phyloP scores from a whole-genome alignment of 2,797 vertebrate genomes.

The Sphenodon punctatus region DNA sequence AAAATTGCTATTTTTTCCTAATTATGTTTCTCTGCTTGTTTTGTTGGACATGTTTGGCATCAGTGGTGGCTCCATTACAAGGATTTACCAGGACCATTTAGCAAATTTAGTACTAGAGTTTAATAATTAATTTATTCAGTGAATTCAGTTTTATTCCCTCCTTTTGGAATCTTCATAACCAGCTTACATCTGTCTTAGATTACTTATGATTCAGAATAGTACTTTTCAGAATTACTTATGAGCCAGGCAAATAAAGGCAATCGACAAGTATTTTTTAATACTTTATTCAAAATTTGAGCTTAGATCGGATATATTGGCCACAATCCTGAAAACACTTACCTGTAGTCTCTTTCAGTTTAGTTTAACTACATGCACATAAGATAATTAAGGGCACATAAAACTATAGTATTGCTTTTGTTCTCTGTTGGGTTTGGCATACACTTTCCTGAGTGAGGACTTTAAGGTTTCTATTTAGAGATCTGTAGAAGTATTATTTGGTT shows the following conservation, averaged over 20 bases:
- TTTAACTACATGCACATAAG: too few species aligned
- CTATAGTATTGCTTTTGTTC: not conserved
- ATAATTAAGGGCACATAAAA: not conserved
- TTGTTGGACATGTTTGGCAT: too few species aligned
- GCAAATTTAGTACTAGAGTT: not conserved
- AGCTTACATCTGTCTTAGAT: not conserved
- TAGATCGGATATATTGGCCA: too few species aligned
- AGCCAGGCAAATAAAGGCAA: not conserved
- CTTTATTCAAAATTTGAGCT: not conserved
- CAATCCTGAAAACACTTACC: too few species aligned
- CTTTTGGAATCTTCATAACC: not conserved
- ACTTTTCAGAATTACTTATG: too few species aligned
- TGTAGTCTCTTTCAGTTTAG: too few species aligned
- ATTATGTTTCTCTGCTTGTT: not conserved
- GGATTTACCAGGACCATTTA: not conserved
- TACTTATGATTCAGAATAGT: not conserved
- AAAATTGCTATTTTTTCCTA: not conserved
- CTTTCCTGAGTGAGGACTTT: not conserved
- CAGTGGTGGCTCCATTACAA: fast-evolving
- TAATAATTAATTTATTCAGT: fast-evolving
- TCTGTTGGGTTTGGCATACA: not conserved
- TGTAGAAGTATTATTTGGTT: too few species aligned
- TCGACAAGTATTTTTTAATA: not conserved
- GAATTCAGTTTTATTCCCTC: not conserved
- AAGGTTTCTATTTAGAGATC: too few species aligned